Conservation (phyloP, 92 coral and sea anemone species). For the Pocillopora meandrina region DNA sequence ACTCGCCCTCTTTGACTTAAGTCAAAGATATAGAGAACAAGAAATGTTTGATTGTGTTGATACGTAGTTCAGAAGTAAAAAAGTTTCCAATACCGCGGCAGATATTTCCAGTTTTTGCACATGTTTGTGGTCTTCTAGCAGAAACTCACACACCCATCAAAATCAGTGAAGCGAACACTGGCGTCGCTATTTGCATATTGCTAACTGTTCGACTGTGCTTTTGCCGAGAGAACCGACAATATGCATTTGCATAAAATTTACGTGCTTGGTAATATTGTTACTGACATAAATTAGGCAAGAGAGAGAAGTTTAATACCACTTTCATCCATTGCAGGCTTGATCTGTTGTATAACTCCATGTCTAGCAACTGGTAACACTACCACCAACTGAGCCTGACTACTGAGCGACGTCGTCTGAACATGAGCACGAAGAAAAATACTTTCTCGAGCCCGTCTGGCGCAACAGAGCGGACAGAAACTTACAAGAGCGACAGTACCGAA, state of each 20-base stretch:
- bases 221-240: neutral
- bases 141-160: conserved; percentile 11
- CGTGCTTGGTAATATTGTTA: conserved; percentile 25
- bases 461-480: conserved; percentile 37
- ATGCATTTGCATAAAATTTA: conserved; percentile 29
- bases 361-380: conserved; percentile 2
- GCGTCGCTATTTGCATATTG: conserved; percentile 27
- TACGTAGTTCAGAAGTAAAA: neutral
- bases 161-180: conserved; percentile 29
- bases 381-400: neutral
- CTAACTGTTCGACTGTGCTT: neutral
- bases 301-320: conserved; percentile 1
- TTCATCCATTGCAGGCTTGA: conserved; percentile 29
- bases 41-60: neutral
- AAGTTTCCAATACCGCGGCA: neutral
- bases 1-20: neutral
- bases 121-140: neutral
- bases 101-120: neutral
- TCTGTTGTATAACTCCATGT: conserved; percentile 35
- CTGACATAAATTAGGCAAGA: conserved; percentile 40
- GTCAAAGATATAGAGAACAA: neutral
- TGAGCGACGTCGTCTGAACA: neutral
- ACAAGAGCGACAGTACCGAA: conserved; percentile 66
- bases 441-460: conserved; percentile 8
- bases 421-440: conserved; percentile 31